phyloP scores from a whole-genome alignment of 2,113 vertebrate species.

The Lepus europaeus region DNA sequence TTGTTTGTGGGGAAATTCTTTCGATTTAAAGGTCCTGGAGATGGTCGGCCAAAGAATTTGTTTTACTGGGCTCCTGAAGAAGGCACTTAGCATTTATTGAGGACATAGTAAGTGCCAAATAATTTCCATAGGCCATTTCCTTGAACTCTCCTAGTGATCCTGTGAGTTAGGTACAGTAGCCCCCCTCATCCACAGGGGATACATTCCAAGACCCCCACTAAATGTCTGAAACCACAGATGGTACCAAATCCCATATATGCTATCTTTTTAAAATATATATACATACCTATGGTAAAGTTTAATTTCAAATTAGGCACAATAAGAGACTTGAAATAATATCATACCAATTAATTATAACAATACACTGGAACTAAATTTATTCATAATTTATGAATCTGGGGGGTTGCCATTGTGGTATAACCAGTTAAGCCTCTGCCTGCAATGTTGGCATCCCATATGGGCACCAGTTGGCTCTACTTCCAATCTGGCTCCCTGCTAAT shows the following conservation, averaged over 20 bases:
- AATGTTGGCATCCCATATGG: no score
- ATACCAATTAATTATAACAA: neutral
- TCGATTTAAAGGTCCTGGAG: slow-evolving; percentile 52
- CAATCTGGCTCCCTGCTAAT: no score
- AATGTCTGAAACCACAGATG: neutral
- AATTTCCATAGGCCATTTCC: slow-evolving; percentile 46
- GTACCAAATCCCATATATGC: neutral
- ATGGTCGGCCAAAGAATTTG: slow-evolving; percentile 46
- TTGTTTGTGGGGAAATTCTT: slow-evolving; percentile 68
- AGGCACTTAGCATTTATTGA: slow-evolving; percentile 38
- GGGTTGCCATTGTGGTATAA: no score
- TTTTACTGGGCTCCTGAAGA: slow-evolving; percentile 61
- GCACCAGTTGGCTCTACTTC: no score
- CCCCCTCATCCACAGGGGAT: neutral
- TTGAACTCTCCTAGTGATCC: neutral
- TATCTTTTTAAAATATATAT: no score
- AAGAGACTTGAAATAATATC: neutral
- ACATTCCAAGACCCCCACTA: neutral
- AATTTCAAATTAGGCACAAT: neutral
- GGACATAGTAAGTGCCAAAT: slow-evolving; percentile 35
- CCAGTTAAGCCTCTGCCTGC: no score
- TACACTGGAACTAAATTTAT: neutral
- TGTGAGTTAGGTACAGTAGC: neutral
- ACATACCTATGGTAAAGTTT: neutral
- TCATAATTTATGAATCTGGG: neutral